phyloP scores from a whole-genome alignment of 2,113 vertebrate species.

The Phaetusa simplex region DNA sequence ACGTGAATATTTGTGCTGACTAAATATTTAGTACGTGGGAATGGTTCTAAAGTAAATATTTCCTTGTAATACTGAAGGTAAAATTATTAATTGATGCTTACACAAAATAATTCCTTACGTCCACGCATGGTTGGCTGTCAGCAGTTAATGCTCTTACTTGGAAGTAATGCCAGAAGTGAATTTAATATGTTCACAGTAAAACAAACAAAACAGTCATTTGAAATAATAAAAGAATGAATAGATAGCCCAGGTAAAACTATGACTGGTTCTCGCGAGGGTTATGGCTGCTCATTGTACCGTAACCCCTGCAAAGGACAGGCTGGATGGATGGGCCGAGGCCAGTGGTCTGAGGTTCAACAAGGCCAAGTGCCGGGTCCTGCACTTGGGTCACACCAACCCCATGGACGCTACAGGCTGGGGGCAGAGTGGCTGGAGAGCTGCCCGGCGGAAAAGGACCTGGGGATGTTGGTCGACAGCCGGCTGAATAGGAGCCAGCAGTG shows the following conservation, averaged over 20 bases:
- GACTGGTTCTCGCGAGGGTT: not conserved
- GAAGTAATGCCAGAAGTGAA: not conserved
- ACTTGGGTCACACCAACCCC: not conserved
- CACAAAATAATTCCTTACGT: not conserved
- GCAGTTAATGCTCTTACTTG: not conserved
- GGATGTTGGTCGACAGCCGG: no score
- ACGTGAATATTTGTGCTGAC: not conserved
- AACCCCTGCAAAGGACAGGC: not conserved
- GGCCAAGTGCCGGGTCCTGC: not conserved
- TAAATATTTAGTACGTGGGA: not conserved
- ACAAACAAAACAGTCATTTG: not conserved
- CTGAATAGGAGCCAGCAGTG: no score
- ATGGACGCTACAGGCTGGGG: not conserved
- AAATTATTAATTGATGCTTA: not conserved
- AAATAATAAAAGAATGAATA: not conserved
- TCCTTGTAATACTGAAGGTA: not conserved
- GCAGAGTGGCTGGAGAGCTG: not conserved
- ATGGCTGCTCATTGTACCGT: fast-evolving
- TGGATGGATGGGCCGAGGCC: not conserved
- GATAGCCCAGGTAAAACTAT: not conserved
- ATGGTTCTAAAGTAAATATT: not conserved
- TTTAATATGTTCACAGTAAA: not conserved
- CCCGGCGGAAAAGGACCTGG: not conserved
- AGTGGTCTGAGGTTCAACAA: not conserved
- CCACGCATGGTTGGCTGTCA: not conserved